phyloP scores from a whole-genome alignment of 2,113 vertebrate genomes.

The Egretta garzetta region DNA sequence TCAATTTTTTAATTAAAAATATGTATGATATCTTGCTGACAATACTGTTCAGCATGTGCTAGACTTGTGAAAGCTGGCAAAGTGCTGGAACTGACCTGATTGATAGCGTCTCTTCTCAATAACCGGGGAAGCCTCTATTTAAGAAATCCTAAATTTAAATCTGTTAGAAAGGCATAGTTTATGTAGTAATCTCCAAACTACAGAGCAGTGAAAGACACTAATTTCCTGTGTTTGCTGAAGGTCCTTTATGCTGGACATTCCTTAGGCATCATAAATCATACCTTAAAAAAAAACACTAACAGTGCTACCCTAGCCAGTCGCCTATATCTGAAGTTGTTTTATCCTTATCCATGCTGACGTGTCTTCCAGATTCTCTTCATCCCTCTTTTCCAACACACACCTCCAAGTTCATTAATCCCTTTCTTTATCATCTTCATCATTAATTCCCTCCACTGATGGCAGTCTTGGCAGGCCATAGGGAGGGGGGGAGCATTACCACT shows the following conservation, averaged over 20 bases:
- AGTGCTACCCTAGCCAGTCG: background rate
- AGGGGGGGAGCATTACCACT: background rate
- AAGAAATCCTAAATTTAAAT: background rate
- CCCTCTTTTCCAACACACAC: background rate
- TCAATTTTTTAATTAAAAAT: background rate
- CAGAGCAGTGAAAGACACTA: background rate
- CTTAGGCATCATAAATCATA: background rate
- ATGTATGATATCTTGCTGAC: background rate
- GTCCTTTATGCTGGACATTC: background rate
- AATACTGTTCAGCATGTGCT: background rate
- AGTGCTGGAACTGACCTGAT: background rate
- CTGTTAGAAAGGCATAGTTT: background rate
- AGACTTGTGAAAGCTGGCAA: background rate
- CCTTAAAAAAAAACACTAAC: background rate
- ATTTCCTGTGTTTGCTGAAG: background rate
- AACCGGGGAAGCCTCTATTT: background rate
- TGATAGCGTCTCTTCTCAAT: background rate
- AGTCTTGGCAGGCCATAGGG: background rate
- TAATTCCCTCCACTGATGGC: background rate
- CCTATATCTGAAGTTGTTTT: background rate
- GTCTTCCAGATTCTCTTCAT: background rate
- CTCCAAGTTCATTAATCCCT: background rate
- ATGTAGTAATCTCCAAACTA: background rate
- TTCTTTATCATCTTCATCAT: background rate
- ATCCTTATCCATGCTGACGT: background rate